Evolutionary conservation across 2,888 invertebrate genomes (phyloP).

Genomic region (Trissoscelio sp.): DNA sequence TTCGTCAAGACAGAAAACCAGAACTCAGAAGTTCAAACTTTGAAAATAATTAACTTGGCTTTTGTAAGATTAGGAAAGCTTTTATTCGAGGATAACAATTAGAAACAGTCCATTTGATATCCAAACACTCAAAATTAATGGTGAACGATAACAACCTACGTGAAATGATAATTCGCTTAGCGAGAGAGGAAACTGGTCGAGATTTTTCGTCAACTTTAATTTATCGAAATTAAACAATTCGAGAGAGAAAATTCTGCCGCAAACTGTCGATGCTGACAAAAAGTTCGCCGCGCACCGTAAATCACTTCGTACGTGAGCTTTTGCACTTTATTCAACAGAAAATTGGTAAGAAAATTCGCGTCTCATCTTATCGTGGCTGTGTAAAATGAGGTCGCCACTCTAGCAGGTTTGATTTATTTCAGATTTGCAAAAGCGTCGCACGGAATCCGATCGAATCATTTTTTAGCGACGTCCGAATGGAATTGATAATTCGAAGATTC

Average conservation of each 20-base stretch:
- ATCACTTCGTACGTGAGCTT: constrained; percentile 62
- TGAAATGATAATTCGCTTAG: constrained; percentile 10
- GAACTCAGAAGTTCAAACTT: no score
- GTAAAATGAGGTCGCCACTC: constrained; percentile 53
- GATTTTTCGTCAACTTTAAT: constrained; percentile 11
- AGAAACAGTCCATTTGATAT: constrained; percentile 53
- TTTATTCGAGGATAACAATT: no score
- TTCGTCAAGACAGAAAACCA: no score
- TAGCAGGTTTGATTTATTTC: constrained; percentile 45
- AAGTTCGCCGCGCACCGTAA: constrained; percentile 34
- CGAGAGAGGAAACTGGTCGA: not conserved
- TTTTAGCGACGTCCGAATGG: not conserved
- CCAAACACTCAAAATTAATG: constrained; percentile 56
- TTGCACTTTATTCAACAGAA: constrained; percentile 55
- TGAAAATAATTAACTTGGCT: no score
- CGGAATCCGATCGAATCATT: constrained; percentile 33
- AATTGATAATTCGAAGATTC: constrained; percentile 32
- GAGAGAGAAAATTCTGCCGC: not conserved
- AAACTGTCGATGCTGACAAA: constrained; percentile 5
- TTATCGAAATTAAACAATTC: constrained; percentile 26
- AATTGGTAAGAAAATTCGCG: constrained; percentile 64
- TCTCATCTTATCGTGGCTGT: constrained; percentile 33
- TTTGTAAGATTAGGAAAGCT: no score
- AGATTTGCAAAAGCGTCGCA: constrained; percentile 25
- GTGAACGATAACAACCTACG: constrained; percentile 34